phyloP scores from a whole-genome alignment of 2,797 vertebrate species.

The Alcedo quadribrachys region DNA sequence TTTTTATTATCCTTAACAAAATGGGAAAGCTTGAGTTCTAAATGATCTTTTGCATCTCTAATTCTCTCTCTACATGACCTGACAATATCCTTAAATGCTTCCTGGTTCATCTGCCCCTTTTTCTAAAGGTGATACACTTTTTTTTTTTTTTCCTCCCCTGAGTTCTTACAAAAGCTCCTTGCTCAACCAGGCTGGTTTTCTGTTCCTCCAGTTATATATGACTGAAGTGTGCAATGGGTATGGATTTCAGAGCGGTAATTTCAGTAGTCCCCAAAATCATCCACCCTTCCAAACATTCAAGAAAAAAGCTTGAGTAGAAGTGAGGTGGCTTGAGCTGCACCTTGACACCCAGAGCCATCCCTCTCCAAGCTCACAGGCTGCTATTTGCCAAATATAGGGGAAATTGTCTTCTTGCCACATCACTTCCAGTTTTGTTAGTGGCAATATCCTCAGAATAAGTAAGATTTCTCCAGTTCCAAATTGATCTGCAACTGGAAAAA shows the following conservation, averaged over 20 bases:
- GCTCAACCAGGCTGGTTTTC: no score
- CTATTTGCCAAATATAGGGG: neutral
- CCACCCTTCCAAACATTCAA: neutral
- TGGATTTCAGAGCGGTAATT: neutral
- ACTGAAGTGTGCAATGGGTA: neutral
- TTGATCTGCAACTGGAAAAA: neutral
- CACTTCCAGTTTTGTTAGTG: neutral
- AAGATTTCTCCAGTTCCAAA: neutral
- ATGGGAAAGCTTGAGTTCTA: no score
- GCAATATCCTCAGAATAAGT: neutral
- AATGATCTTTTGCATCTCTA: no score
- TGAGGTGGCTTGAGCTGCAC: neutral
- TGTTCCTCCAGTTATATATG: neutral
- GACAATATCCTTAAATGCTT: no score
- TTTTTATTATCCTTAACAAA: no score
- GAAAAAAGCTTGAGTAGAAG: neutral
- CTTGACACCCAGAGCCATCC: neutral
- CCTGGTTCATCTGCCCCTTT: no score
- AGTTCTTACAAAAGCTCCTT: no score
- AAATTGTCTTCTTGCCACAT: neutral
- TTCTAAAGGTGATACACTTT: no score
- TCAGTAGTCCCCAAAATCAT: neutral
- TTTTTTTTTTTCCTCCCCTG: no score
- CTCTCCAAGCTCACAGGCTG: neutral
- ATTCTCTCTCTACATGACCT: no score